Evolutionary conservation across 1,140 invertebrate species (phyloP), one percentile per base, ranked within the genome.

Genomic region (Plodia interpunctella): DNA sequence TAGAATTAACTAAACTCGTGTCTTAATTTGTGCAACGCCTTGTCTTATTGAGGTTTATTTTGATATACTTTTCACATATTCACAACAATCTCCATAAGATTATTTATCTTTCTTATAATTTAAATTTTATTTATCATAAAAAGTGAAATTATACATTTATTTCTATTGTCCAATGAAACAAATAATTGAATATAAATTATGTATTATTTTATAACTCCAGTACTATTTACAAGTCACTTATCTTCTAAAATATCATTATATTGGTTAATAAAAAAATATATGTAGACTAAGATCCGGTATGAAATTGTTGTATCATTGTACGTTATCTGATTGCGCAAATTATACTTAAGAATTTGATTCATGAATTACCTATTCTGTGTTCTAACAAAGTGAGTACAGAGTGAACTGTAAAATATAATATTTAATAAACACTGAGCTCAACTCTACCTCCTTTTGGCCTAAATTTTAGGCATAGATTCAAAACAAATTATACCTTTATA

Each of bases 261-360:
- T 55, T 57, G 18, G 20, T 57, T 53, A 56, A 13, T 19, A 49
- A 51, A 60, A 28, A 21, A 25, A 51, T 30, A 35, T 44, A 49
- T n/a, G n/a, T 50, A 59, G 51, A 52, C 13, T 57, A 57, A 50
- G 49, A 62, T 53, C 55, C 52, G 56, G 55, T 56, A 61, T 51
- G 38, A 62, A 57, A 57, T 62, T 62, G 60, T 62, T 59, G 57
- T 62, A 50, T 62, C 32, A 52, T 62, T 62, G 20, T 57, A 62
- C 25, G 9, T 19, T 25, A 57, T 57, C 35, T 19, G 25, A n/a
- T 57, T 44, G 32, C 35, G 35, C 35, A 38, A 38, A 38, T 38
- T 38, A 11, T 38, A 38, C 35, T 38, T 38, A 38, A 38, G 35
- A 38, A 28, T 38, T 38, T 11, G 35, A 38, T 38, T 38, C 35